Evolutionary conservation across 2,113 vertebrate genomes (phyloP), one percentile per base, ranked within the genome.

Genomic region (Corythoichthys intestinalis): DNA sequence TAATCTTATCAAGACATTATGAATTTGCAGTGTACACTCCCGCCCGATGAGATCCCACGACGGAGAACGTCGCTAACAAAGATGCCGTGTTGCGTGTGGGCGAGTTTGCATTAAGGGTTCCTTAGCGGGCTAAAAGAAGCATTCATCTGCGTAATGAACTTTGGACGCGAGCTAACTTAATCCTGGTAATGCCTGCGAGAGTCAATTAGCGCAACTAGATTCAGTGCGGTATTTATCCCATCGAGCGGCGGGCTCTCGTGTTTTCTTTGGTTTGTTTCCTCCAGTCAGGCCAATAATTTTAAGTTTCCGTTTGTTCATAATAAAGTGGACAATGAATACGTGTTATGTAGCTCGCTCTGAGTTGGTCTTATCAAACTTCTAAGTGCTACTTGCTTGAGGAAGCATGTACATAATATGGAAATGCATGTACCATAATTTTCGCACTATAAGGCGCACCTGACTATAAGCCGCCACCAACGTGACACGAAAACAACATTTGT

Each of bases 61-160:
- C 9, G 37, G 48, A 12, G 2, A 35, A 46, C 67, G 38, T 58
- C 38, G 64, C 67, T 57, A 67, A 74, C 47, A 75, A 74, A 77
- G 72, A 62, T 59, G 56, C n/a, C 7, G 38, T 15, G 58, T 77
- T 81, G 82, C 75, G 76, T 78, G 73, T 73, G 82, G 86, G 76
- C 76, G 73, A 75, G 76, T 72, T 88, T 83, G 86, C 80, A 73
- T 73, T 44, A 37, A 12, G 59, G 76, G 80, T 86, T 90, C 74
- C 87, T 90, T 86, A 88, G 87, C 79, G 44, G 73, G 73, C 81
- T 85, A 86, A 86, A 77, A 82, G 86, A 91, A 83, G 85, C 88
- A 91, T 90, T 89, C 86, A 87, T 90, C 88, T 84, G 74, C 41
- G 81, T 91, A 91, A 91, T 91, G 89, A 91, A 91, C 89, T 91